Evolutionary conservation across 2,888 invertebrate species (phyloP).

Genomic region (Aphidoletes aphidimyza): DNA sequence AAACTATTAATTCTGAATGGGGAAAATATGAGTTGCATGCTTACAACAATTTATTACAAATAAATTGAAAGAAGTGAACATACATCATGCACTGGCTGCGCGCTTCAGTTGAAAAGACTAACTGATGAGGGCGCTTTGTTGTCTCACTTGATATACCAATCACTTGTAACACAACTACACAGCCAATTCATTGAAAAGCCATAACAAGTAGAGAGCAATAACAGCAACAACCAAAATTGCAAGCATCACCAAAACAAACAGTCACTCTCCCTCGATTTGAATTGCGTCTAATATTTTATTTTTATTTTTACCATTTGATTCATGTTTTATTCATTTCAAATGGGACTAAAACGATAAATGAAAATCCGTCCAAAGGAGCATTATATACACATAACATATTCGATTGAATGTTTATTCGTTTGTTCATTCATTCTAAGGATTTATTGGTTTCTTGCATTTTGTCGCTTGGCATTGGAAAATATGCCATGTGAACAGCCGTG

Average conservation of each 20-base stretch:
- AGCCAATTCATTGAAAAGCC: not conserved
- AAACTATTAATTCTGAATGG: slow-evolving; percentile 40
- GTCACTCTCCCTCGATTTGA: not conserved
- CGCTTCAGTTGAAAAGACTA: not conserved
- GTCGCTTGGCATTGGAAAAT: not conserved
- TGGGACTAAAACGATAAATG: not conserved
- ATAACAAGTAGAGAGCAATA: not conserved
- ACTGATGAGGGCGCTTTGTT: not conserved
- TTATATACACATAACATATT: no score
- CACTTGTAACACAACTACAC: not conserved
- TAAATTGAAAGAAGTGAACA: slow-evolving; percentile 41
- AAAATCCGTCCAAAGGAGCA: no score
- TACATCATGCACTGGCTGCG: not conserved
- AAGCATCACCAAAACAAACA: slow-evolving; percentile 34
- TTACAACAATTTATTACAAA: slow-evolving; percentile 43
- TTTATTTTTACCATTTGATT: slow-evolving; percentile 12
- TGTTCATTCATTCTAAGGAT: not conserved
- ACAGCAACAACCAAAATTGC: not conserved
- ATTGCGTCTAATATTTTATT: slow-evolving; percentile 48
- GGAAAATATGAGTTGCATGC: slow-evolving; percentile 52
- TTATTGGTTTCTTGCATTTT: slow-evolving; percentile 11
- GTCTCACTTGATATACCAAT: not conserved
- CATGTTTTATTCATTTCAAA: slow-evolving; percentile 39
- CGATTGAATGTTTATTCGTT: no score
- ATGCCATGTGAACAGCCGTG: not conserved